These are phyloP conservation scores for Henricia sp. DNA, from an alignment of 53 echinoderm and acorn worm genomes.

Conservation along the genomic window DNA sequence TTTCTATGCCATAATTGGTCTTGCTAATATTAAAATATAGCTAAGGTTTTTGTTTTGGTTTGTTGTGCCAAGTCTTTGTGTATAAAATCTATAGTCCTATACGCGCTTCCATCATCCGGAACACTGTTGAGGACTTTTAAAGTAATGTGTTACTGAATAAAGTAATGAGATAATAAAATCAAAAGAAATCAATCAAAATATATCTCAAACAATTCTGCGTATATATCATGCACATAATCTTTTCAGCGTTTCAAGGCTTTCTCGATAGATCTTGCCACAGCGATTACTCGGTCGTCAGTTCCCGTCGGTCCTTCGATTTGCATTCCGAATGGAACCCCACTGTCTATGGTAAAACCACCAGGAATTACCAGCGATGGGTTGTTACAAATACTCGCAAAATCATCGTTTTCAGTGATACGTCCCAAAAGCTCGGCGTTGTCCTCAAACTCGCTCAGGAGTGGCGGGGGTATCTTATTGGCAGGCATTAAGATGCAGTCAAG, in stretches of 20 bases:
- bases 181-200: too few species aligned
- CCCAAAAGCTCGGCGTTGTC: background rate
- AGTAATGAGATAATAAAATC: too few species aligned
- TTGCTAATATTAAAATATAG: too few species aligned
- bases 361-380: conserved; percentile 53
- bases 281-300: conserved; percentile 30
- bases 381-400: conserved; percentile 31
- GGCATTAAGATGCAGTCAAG: conserved; percentile 46
- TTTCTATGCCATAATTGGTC: too few species aligned
- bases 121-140: too few species aligned
- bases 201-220: too few species aligned
- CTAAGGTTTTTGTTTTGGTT: too few species aligned
- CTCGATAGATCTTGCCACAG: conserved; percentile 27
- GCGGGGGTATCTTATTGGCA: conserved; percentile 36
- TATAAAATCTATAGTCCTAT: too few species aligned
- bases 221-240: background rate
- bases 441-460: conserved; percentile 3
- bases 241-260: background rate
- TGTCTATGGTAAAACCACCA: background rate
- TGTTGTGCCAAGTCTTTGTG: too few species aligned
- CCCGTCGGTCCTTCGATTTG: conserved; percentile 29
- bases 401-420: background rate
- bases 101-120: too few species aligned
- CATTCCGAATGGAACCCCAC: conserved; percentile 48
- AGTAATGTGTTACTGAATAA: too few species aligned